Conservation (phyloP, 2,113 vertebrate genomes). For the Heloderma charlesbogerti region DNA sequence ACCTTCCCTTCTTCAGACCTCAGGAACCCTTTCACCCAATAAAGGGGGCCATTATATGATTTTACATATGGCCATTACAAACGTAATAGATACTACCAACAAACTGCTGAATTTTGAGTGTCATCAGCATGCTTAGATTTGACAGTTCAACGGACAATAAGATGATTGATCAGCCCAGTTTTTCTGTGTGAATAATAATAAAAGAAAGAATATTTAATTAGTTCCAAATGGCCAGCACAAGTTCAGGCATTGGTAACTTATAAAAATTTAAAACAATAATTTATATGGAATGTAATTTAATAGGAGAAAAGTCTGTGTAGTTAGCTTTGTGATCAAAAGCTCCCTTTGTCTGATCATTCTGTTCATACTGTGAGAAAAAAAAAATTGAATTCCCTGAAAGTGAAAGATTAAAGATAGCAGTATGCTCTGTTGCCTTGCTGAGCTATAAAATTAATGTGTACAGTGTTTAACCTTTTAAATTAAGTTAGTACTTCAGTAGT, state of each 20-base stretch:
- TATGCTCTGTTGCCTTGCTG: constrained; percentile 58
- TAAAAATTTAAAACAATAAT: constrained; percentile 57
- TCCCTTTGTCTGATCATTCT: constrained; percentile 69
- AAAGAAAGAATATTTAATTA: constrained; percentile 9
- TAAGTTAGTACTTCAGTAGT: constrained; percentile 21
- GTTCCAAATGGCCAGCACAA: constrained; percentile 21
- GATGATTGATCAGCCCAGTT: not conserved
- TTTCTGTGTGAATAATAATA: not conserved
- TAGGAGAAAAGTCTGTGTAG: constrained; percentile 61
- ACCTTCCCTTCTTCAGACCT: too few species aligned
- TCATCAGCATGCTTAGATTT: too few species aligned
- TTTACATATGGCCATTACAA: too few species aligned
- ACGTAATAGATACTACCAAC: too few species aligned
- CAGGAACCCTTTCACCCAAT: too few species aligned
- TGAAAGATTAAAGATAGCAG: constrained; percentile 68
- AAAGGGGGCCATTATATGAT: too few species aligned
- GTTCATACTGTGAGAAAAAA: constrained; percentile 60
- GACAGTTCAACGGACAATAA: not conserved
- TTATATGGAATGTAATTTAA: constrained; percentile 62
- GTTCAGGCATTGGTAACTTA: constrained; percentile 63
- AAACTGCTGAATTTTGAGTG: too few species aligned
- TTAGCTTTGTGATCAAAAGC: constrained; percentile 71
- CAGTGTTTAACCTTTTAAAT: constrained; percentile 41
- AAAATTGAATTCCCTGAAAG: constrained; percentile 68
- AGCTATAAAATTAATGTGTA: constrained; percentile 30